Evolutionary conservation across 2,113 vertebrate species (phyloP).

Genomic region (Phainopepla nitens): DNA sequence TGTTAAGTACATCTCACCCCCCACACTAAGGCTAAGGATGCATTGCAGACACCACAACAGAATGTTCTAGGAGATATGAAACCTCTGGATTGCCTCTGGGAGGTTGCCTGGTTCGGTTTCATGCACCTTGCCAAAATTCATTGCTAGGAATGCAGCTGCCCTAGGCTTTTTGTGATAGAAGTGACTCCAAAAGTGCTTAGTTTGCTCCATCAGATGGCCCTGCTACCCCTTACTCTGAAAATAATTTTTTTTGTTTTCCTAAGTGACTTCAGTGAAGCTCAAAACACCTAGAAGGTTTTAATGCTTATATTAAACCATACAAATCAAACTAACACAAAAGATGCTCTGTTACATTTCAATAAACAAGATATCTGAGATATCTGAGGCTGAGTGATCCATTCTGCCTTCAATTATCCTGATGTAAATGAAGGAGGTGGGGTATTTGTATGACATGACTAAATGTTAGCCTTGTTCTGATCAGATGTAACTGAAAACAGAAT

Average conservation of each 20-base stretch:
- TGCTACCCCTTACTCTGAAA: neutral
- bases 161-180: neutral
- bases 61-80: neutral
- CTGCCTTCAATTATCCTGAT: neutral
- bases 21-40: neutral
- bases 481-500: slow-evolving; percentile 12
- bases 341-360: neutral
- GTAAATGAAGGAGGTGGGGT: neutral
- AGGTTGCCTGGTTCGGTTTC: neutral
- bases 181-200: neutral
- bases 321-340: neutral
- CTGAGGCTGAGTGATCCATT: neutral
- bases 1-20: neutral
- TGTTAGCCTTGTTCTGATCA: slow-evolving; percentile 6
- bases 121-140: neutral
- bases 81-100: neutral
- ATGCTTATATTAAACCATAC: neutral
- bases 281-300: neutral
- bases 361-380: neutral
- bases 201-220: neutral
- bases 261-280: neutral
- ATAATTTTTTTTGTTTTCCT: neutral
- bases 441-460: neutral
- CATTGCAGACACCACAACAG: neutral
- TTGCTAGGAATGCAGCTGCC: neutral